phyloP scores from a whole-genome alignment of 2,113 vertebrate species.

The Poecile atricapillus region DNA sequence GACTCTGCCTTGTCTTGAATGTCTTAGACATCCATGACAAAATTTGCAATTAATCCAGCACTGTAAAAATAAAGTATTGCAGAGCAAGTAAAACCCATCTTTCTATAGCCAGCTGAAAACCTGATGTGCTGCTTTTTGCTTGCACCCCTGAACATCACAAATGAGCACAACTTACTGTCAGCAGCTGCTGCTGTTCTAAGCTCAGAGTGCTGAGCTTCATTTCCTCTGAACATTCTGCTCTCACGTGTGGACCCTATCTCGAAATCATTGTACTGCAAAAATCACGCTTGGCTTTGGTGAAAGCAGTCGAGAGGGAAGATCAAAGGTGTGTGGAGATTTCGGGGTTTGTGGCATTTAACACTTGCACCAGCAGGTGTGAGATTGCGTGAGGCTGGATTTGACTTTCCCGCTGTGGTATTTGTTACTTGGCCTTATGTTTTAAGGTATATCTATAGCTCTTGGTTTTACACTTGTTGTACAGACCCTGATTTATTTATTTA shows the following conservation, averaged over 20 bases:
- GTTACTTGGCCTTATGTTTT: background rate
- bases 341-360: background rate
- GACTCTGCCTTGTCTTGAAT: background rate
- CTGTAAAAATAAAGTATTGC: background rate
- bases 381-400: background rate
- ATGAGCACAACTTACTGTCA: constrained; percentile 8
- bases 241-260: background rate
- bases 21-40: background rate
- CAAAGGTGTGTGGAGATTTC: background rate
- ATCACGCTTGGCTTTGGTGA: background rate
- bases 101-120: constrained; percentile 39
- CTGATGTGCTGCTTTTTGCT: constrained; percentile 27
- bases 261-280: background rate
- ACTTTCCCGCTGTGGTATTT: background rate
- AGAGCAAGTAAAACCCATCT: constrained; percentile 6
- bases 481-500: constrained; percentile 3
- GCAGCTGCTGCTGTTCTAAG: constrained; percentile 9
- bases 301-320: background rate
- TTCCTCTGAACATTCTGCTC: background rate
- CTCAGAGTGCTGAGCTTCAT: background rate
- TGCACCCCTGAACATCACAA: constrained; percentile 7
- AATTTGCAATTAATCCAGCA: background rate
- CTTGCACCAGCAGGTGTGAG: background rate
- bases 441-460: background rate
- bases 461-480: background rate